Base-by-base conservation (phyloP, 2,113 vertebrate species). In the Dendropsophus ebraccatus region DNA sequence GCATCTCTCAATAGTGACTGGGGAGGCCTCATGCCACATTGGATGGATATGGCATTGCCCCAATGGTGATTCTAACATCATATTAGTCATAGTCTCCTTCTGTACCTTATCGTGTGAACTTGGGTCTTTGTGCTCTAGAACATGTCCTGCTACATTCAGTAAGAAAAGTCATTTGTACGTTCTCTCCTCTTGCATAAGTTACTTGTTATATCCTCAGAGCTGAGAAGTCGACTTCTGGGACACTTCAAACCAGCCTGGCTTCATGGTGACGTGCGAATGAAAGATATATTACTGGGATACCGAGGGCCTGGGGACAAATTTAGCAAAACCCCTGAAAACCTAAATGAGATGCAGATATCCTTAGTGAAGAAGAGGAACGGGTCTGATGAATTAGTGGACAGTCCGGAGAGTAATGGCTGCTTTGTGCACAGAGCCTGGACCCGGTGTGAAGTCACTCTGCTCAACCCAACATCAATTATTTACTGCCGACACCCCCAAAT, bases 271-370 rank as follows among this genome's bases (percentile, higher is more conserved):
- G 88, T 87, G 80, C 92, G 91, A 93, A 91, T 94, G 93, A 95
- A 94, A 93, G 93, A 94, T 93, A 93, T 94, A 93, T 94, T 93
- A 91, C 90, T 91, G 92, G 91, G 94, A 93, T 90, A 60, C 89
- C 89, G 90, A 90, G 93, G 92, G 90, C 87, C 92, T 91, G 92
- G 92, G 92, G 93, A 92, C 93, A 93, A 92, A 94, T 88, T 92
- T 89, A 90, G 85, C 88, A 89, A 87, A 94, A 90, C 41, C n/a
- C 91, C 92, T 92, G 91, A 93, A 90, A 91, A 88, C 87, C 87
- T 89, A 92, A 94, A 93, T 92, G 92, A 93, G 93, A 93, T 88
- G 91, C 89, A 94, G 93, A 93, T 92, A 85, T 4, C 16, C 45
- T 25, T n/a, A 47, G 17, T 21, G 35, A 16, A 45, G 69, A 45